Percentiles rank a stretch among this genome's conserved stretches.
Conservation (phyloP, 2,797 vertebrate genomes). For the Cygnus olor region DNA sequence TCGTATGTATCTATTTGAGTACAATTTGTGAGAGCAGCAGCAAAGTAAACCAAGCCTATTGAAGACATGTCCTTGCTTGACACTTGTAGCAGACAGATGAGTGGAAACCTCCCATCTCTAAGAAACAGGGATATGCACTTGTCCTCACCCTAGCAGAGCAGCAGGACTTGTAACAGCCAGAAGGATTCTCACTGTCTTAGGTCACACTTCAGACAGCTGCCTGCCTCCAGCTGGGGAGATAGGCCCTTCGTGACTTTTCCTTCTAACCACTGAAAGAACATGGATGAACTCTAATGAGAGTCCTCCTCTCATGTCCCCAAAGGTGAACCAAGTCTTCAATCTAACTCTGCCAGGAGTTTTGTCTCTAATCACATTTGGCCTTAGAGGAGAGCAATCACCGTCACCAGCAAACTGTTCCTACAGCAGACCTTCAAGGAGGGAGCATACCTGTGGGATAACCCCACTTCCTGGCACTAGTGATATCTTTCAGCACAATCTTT, state of each 20-base stretch:
- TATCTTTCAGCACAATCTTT: neutral
- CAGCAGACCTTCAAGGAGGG: neutral
- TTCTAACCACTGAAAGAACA: neutral
- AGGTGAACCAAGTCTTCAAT: neutral
- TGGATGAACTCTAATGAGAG: neutral
- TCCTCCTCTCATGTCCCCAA: neutral
- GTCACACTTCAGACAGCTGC: neutral
- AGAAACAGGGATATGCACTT: neutral
- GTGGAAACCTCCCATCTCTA: neutral
- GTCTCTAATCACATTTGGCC: neutral
- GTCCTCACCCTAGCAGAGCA: neutral
- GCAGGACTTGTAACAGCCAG: neutral
- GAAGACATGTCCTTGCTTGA: slow-evolving; percentile 7
- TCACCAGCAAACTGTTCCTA: neutral
- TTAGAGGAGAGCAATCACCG: neutral
- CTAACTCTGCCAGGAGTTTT: neutral
- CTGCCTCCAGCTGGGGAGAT: neutral
- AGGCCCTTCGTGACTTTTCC: neutral
- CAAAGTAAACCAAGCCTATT: neutral
- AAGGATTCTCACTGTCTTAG: neutral
- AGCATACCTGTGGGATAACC: neutral
- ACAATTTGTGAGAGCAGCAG: neutral
- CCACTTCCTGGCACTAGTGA: neutral
- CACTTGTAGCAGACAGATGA: neutral
- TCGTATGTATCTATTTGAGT: neutral